Evolutionary conservation across 2,888 invertebrate species (phyloP), one percentile per base, ranked within the genome.

Genomic region (Tryphoninae sp.): DNA sequence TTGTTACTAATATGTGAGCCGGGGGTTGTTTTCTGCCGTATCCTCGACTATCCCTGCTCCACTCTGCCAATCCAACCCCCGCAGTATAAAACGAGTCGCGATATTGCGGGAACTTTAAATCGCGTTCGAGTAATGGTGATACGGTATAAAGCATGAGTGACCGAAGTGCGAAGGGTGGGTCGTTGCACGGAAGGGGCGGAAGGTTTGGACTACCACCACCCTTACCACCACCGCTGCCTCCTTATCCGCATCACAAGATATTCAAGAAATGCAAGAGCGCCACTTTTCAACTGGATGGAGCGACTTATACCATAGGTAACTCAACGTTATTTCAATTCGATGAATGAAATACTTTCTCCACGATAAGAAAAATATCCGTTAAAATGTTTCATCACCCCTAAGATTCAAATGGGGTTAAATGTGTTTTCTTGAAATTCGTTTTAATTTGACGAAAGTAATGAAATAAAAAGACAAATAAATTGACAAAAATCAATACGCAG

Each of bases 231-330:
- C 88, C 89, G 6, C 87, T 84, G 61, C 84, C 86, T 0, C 84
- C 86, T 23, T 86, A 81, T 71, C 87, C 88, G 0, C 87, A 89
- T 76, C 90, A 89, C 76, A 95, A 95, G 89, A 92, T 95, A 83
- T 95, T 95, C 92, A 95, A 95, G 93, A 96, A 96, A 92, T 96
- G 96, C 93, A 96, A 96, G 93, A 96, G 96, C 92, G 96, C 97
- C 72, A 97, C 96, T 82, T 96, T 97, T 92, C 96, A 96, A 88
- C 94, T 97, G 92, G 97, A 97, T 93, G 97, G 96, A 90, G 96
- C 96, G 86, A 96, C 96, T 84, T 97, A 97, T 89, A 96, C 96
- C 84, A 97, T 97, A 93, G 96, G 97, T 97, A 93, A 94, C 94
- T 93, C 3, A 33, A 33, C 33, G 33, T 45, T 45, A 2, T 45